phyloP scores from a whole-genome alignment of 2,888 invertebrate species.

The Venustoraphidia nigricollis region DNA sequence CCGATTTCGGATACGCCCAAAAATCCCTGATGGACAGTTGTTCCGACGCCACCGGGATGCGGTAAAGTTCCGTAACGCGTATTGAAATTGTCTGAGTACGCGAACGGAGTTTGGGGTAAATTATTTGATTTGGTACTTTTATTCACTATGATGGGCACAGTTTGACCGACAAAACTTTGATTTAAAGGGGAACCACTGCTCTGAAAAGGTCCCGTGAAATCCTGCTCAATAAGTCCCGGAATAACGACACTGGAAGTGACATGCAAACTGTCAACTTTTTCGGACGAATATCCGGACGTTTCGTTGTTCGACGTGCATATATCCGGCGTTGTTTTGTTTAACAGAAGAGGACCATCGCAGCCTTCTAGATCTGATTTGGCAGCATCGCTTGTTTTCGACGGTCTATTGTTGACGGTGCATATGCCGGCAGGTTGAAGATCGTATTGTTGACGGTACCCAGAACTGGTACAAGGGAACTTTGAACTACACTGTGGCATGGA shows the following conservation, averaged over 20 bases:
- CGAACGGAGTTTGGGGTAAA: conserved; percentile 9
- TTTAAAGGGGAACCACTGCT: background rate
- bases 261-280: conserved; percentile 9
- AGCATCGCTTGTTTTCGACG: conserved; percentile 7
- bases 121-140: conserved; percentile 11
- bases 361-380: conserved; percentile 22
- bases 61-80: conserved; percentile 26
- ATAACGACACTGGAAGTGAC: conserved; percentile 11
- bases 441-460: conserved; percentile 9
- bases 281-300: conserved; percentile 4
- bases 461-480: conserved; percentile 1
- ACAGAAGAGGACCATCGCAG: conserved; percentile 24
- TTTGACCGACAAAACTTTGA: conserved; percentile 26
- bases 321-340: conserved; percentile 30
- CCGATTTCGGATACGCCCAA: conserved; percentile 26
- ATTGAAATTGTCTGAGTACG: conserved; percentile 12
- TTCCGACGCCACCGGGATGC: conserved; percentile 16
- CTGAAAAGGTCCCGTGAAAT: conserved; percentile 10
- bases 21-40: conserved; percentile 26
- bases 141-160: conserved; percentile 29
- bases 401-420: conserved; percentile 10
- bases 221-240: conserved; percentile 18
- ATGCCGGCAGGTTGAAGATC: conserved; percentile 7
- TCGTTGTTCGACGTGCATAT: conserved; percentile 27
- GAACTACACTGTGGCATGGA: conserved; percentile 11